These are phyloP conservation scores for Ondatra zibethicus DNA, from an alignment of 2,113 vertebrate genomes.

Conservation along the genomic window DNA sequence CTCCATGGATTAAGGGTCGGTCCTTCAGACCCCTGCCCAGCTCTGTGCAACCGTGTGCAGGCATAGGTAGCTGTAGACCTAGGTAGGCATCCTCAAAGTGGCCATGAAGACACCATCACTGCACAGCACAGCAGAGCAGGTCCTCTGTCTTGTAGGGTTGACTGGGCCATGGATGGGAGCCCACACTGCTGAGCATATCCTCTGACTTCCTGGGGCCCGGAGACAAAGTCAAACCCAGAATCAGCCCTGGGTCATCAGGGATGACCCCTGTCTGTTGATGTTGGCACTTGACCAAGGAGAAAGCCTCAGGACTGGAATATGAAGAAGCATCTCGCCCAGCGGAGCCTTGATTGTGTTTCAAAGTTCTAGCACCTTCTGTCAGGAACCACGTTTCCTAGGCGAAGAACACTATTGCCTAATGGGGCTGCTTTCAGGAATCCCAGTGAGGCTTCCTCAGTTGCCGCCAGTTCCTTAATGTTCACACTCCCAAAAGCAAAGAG, in stretches of 20 bases:
- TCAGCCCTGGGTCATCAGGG: too few species aligned
- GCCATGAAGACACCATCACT: not conserved
- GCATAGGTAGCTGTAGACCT: not conserved
- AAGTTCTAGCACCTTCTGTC: not conserved
- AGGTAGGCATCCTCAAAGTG: not conserved
- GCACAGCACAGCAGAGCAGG: not conserved
- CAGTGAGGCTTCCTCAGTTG: not conserved
- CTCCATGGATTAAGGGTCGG: not conserved
- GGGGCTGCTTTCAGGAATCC: not conserved
- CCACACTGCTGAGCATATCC: not conserved
- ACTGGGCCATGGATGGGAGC: constrained; percentile 41
- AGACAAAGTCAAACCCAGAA: not conserved
- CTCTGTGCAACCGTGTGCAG: not conserved
- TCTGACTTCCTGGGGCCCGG: accelerated
- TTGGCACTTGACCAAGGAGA: not conserved
- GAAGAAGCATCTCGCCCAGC: not conserved
- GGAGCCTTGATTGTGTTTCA: not conserved
- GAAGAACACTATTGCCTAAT: not conserved
- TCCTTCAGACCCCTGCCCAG: not conserved
- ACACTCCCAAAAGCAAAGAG: not conserved
- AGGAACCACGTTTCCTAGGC: not conserved
- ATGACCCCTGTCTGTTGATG: not conserved
- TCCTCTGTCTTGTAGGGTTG: not conserved
- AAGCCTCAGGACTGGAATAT: accelerated
- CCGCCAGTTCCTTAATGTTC: not conserved